Evolutionary conservation across 1,140 invertebrate genomes (phyloP), one percentile per base, ranked within the genome.

Genomic region (Eumaeus atala): DNA sequence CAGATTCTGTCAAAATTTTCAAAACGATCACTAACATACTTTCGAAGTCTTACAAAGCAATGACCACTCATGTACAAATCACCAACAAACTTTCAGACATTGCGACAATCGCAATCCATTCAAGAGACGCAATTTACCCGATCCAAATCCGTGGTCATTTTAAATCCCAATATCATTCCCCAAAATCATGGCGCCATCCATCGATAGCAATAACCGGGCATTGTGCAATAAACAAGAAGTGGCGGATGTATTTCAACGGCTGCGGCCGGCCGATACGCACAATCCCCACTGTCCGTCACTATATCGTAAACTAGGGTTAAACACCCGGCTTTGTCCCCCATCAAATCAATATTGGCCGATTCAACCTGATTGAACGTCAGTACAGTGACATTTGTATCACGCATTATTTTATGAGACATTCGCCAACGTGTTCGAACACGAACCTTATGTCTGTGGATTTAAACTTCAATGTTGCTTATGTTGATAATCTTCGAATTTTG

Each of bases 301-400:
- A 54, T 62, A 58, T 58, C 59, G 59, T 61, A 61, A 61, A 61
- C 59, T 61, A 61, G 55, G 42, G 50, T 61, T 61, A 54, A 51
- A 57, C 51, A 57, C 51, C 51, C 59, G 49, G 55, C 51, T 58
- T 58, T 61, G 59, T 37, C 44, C 50, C 49, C 51, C 34, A 51
- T 51, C 49, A 51, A 51, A 37, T 53, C 56, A 58, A 59, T 59
- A 54, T 52, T 38, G 38, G 40, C 38, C 42, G 58, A 51, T 60
- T 56, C 53, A 28, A 38, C 38, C 58, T 60, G 58, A 60, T 60
- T 52, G 58, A 54, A 54, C 51, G 40, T 37, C 42, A 21, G 49
- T 17, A 52, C 49, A 52, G 44, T 51, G 49, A 58, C 37, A 44
- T 58, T 54, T 54, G 38, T 54, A 54, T 54, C 51, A 18, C 11